These are phyloP conservation scores for Enteromius anoplus DNA, from an alignment of 2,797 vertebrate genomes.

Conservation along the genomic window DNA sequence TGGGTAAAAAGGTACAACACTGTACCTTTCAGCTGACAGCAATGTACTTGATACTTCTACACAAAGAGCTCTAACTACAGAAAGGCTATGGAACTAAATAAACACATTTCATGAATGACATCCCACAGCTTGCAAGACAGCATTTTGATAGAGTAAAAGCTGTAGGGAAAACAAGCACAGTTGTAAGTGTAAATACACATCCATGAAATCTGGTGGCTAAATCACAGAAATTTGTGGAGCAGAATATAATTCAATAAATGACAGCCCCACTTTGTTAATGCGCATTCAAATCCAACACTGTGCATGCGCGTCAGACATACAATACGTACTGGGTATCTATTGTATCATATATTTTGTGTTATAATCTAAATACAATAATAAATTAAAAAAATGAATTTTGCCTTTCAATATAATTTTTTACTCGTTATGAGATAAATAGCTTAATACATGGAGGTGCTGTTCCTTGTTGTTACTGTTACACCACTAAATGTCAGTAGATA, in stretches of 20 bases:
- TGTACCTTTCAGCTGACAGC: neutral
- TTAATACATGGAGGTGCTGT: neutral
- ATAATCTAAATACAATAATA: too few relatives aligned
- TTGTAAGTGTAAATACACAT: neutral
- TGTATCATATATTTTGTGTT: neutral
- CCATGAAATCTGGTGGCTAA: neutral
- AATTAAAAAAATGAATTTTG: too few relatives aligned
- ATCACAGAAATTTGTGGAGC: neutral
- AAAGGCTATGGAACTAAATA: neutral
- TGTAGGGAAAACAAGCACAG: neutral
- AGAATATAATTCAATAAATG: neutral
- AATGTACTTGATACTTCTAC: too few relatives aligned
- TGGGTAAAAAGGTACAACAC: too few relatives aligned
- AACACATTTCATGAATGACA: neutral
- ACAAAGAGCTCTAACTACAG: neutral
- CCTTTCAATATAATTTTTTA: neutral
- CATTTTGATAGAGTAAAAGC: neutral
- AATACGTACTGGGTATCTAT: too few relatives aligned
- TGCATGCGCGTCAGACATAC: too few relatives aligned
- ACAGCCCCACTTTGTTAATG: too few relatives aligned
- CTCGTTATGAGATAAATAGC: neutral
- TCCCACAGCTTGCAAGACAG: neutral
- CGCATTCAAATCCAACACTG: too few relatives aligned
- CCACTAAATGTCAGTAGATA: slow-evolving; percentile 51
- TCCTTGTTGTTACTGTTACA: neutral